Evolutionary conservation across 2,888 invertebrate genomes (phyloP).

Genomic region (Cosmorhoe ocellata): DNA sequence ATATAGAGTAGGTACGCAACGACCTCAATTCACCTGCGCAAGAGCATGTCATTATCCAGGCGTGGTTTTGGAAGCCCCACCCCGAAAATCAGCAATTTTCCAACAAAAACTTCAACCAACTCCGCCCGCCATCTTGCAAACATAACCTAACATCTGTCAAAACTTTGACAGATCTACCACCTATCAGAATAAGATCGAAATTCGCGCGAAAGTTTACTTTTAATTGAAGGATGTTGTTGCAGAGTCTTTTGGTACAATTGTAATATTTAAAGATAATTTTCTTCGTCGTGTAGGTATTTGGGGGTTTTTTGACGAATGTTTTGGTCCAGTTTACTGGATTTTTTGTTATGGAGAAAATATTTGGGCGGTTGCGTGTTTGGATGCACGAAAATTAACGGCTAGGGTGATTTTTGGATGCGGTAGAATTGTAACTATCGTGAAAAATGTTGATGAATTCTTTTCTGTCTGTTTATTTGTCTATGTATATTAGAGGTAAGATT

Average conservation of each 20-base stretch:
- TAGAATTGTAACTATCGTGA: not conserved
- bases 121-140: slow-evolving; percentile 32
- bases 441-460: too few relatives aligned
- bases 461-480: too few relatives aligned
- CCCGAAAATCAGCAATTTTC: slow-evolving; percentile 34
- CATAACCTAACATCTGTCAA: slow-evolving; percentile 15
- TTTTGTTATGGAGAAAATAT: slow-evolving; percentile 42
- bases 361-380: slow-evolving; percentile 23
- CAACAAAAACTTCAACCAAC: slow-evolving; percentile 26
- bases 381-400: slow-evolving; percentile 17
- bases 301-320: slow-evolving; percentile 47
- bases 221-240: slow-evolving; percentile 6
- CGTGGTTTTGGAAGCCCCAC: slow-evolving; percentile 26
- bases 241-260: slow-evolving; percentile 31
- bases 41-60: slow-evolving; percentile 27
- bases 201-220: slow-evolving; percentile 21
- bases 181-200: slow-evolving; percentile 26
- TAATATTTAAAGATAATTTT: slow-evolving; percentile 57
- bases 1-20: slow-evolving; percentile 5
- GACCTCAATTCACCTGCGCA: not conserved
- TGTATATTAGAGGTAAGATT: too few relatives aligned
- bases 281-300: slow-evolving; percentile 47
- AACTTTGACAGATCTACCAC: slow-evolving; percentile 28
- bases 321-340: slow-evolving; percentile 38
- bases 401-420: slow-evolving; percentile 16